Base-by-base conservation (phyloP, 2,113 vertebrate genomes). In the Vicugna pacos region DNA sequence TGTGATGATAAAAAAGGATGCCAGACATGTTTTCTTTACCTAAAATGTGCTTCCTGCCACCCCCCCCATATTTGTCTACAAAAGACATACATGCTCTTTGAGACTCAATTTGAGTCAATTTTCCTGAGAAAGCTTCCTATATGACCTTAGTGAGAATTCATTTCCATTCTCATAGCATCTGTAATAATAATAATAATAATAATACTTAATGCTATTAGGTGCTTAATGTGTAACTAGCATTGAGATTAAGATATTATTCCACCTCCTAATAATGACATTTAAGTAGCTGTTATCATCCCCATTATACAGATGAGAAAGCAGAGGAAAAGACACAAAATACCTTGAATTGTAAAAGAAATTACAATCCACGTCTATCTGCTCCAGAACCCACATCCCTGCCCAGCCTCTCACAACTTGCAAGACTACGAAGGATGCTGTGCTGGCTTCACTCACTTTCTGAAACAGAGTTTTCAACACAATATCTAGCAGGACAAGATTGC, bases 301-400 rank as follows among this genome's bases (percentile, higher is more conserved):
- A 32, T 28, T 64, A 91, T 10, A 56, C 50, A 87, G 56, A 89
- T 56, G 15, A 48, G 35, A 6, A 79, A 65, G 93, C 16, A 50
- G 54, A 90, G 12, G n/a, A 73, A 62, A 17, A 86, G 24, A 67
- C 0, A 32, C 46, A 62, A 83, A 85, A 69, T 62, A 26, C 14
- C 60, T 76, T 76, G 28, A 89, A 46, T 5, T 76, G 3, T 76
- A 26, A 83, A 88, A 72, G 16, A 65, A 13, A 38, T 64, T 5
- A 38, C 2, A 30, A 19, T 32, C 24, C 13, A 50, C 8, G 56
- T 17, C 42, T 50, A 2, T 28, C 54, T 69, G 32, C 28, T 64
- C 10, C 3, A 0, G 10, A 80, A 28, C 0, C 20, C 56, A 15
- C 1, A 5, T 32, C 5, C 35, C 32, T 70, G 5, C 0, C 2